phyloP scores from a whole-genome alignment of 2,888 invertebrate genomes.

The Abrostola triplasia region DNA sequence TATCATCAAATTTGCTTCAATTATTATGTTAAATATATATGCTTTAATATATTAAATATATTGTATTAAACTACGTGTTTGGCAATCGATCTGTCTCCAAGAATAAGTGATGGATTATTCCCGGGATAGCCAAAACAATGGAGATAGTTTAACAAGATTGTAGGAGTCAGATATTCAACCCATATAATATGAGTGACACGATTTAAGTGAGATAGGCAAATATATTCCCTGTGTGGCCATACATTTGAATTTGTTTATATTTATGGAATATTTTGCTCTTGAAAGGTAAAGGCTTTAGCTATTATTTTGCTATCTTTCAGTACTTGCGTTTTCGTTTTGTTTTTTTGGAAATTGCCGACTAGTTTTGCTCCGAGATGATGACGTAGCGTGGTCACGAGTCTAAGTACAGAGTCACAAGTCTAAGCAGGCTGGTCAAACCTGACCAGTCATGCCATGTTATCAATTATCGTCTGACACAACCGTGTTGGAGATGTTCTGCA shows the following conservation, averaged over 20 bases:
- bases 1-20: too few species aligned
- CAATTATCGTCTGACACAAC: too few species aligned
- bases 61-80: background rate
- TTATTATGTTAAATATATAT: too few species aligned
- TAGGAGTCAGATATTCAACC: conserved; percentile 10
- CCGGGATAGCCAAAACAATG: conserved; percentile 8
- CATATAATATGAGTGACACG: conserved; percentile 39
- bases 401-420: too few species aligned
- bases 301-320: background rate
- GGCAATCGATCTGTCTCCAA: conserved; percentile 38
- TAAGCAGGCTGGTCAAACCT: too few species aligned
- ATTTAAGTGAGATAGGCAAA: conserved; percentile 33
- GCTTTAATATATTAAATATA: too few species aligned
- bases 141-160: conserved; percentile 24
- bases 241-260: conserved; percentile 21
- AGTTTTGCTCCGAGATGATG: too few species aligned
- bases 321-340: too few species aligned
- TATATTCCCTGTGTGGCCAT: conserved; percentile 35
- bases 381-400: too few species aligned
- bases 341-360: too few species aligned
- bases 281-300: background rate
- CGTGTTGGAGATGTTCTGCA: too few species aligned
- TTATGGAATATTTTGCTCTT: conserved; percentile 21
- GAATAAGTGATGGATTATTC: conserved; percentile 49
- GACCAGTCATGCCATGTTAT: too few species aligned